Conservation (phyloP, 2,113 vertebrate genomes). For the Eublepharis macularius region DNA sequence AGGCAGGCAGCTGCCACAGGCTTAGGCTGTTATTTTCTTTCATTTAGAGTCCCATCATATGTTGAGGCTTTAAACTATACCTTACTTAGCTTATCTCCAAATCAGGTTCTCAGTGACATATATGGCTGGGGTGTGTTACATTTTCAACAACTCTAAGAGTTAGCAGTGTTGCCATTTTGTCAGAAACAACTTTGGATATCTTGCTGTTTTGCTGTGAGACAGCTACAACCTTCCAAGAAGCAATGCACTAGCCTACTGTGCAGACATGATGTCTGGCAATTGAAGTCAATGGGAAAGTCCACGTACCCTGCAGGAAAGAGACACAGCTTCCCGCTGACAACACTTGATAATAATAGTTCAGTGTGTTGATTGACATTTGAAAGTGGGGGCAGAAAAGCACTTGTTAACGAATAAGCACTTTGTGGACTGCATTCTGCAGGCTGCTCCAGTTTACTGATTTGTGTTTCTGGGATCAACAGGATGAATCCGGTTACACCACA, state of each 20-base stretch:
- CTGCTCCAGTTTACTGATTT: slow-evolving; percentile 57
- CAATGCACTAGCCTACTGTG: background rate
- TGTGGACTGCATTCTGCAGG: background rate
- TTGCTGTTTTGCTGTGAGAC: background rate
- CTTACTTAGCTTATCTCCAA: too few relatives aligned
- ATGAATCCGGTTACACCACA: slow-evolving; percentile 64
- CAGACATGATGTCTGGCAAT: fast-evolving
- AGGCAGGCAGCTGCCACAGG: too few relatives aligned
- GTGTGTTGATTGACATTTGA: slow-evolving; percentile 23
- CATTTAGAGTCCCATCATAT: too few relatives aligned
- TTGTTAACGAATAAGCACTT: slow-evolving; percentile 43
- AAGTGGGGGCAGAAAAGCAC: slow-evolving; percentile 9
- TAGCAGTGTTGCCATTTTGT: background rate
- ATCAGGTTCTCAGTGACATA: too few relatives aligned
- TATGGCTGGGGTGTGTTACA: too few relatives aligned
- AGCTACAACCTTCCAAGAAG: background rate
- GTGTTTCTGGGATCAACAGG: background rate
- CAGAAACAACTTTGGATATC: background rate
- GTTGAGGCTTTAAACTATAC: too few relatives aligned
- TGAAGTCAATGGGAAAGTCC: background rate
- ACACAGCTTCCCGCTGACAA: background rate
- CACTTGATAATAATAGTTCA: slow-evolving; percentile 45
- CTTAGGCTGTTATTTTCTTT: too few relatives aligned
- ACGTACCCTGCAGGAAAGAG: background rate
- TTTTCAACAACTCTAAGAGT: background rate